Conservation (phyloP, 2,113 vertebrate genomes). For the Callospermophilus lateralis region DNA sequence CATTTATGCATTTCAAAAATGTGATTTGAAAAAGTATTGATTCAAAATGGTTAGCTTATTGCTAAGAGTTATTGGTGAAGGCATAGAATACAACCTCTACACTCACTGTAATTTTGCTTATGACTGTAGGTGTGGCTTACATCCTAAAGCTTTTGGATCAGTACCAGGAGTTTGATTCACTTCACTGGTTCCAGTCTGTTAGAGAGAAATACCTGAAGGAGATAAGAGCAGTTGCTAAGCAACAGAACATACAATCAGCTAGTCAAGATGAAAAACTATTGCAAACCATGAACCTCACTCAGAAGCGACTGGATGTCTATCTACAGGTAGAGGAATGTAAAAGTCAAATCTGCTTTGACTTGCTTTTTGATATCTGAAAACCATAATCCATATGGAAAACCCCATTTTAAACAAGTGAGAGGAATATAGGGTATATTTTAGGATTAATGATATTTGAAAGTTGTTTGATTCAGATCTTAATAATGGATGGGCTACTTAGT, state of each 20-base stretch:
- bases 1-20: background rate
- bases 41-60: background rate
- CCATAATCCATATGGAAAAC: background rate
- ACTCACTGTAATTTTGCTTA: constrained; percentile 69
- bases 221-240: constrained; percentile 95
- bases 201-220: constrained; percentile 97
- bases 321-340: constrained; percentile 91
- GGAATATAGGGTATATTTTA: background rate
- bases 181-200: constrained; percentile 99
- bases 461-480: constrained; percentile 43
- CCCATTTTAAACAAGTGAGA: background rate
- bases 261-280: constrained; percentile 97
- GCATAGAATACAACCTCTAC: background rate
- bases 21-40: constrained; percentile 35
- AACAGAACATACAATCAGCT: constrained; percentile 94
- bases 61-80: background rate
- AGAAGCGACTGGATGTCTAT: constrained; percentile 96
- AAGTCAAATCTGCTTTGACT: background rate
- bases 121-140: constrained; percentile 96
- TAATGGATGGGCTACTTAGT: background rate
- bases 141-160: constrained; percentile 99
- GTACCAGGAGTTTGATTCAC: constrained; percentile 98
- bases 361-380: constrained; percentile 8
- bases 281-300: constrained; percentile 99
- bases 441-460: background rate